These are phyloP conservation scores for Drosophila tani DNA, from an alignment of 1,140 invertebrate species.

Conservation along the genomic window DNA sequence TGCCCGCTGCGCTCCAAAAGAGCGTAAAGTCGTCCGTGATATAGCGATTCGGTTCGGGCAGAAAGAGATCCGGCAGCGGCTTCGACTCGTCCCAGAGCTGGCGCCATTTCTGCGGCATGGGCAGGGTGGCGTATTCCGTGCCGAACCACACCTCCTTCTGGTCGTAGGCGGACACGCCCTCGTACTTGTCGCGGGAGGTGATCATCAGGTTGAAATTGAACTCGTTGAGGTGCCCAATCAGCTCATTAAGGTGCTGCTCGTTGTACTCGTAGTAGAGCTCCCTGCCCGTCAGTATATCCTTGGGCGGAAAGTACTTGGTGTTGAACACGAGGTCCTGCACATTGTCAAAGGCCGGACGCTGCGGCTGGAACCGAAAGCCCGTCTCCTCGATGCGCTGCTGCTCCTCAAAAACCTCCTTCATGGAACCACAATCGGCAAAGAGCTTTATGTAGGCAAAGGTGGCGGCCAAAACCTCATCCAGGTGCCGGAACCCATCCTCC, in stretches of 20 bases:
- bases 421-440: conserved; percentile 86
- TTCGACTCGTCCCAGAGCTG: conserved; percentile 87
- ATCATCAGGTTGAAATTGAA: conserved; percentile 92
- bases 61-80: conserved; percentile 87
- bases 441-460: conserved; percentile 92
- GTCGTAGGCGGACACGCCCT: conserved; percentile 86
- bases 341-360: conserved; percentile 90
- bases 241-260: conserved; percentile 88
- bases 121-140: conserved; percentile 82
- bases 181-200: conserved; percentile 87
- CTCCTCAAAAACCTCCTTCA: conserved; percentile 85
- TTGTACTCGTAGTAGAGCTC: conserved; percentile 92
- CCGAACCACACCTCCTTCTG: conserved; percentile 88
- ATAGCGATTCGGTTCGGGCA: conserved; percentile 93
- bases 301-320: conserved; percentile 92
- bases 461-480: conserved; percentile 89
- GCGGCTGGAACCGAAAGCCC: conserved; percentile 89
- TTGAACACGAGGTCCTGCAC: conserved; percentile 91
- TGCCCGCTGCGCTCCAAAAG: conserved; percentile 81
- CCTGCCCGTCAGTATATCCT: conserved; percentile 91
- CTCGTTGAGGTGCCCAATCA: conserved; percentile 89
- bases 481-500: conserved; percentile 90
- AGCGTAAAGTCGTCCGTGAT: conserved; percentile 93
- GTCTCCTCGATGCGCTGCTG: conserved; percentile 89
- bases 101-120: conserved; percentile 87